A percentile compares a stretch with the other conserved stretches of the same genome.
Evolutionary conservation across 2,797 vertebrate genomes (phyloP).

Genomic region (Ibycter americanus): DNA sequence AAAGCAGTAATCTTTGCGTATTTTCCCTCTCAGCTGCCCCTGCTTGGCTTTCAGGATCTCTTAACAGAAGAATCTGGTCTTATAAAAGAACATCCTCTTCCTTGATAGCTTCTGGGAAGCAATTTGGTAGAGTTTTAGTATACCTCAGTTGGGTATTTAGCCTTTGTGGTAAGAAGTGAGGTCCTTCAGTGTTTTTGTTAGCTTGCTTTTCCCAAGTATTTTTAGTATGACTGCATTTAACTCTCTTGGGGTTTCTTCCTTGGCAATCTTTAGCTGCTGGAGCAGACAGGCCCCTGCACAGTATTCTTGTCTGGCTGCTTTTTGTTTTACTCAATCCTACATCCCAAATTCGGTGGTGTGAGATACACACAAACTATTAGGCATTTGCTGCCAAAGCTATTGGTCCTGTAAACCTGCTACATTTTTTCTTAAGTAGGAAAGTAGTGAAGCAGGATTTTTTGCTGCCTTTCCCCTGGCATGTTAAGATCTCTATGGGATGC

Average conservation of each 20-base stretch:
- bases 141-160: neutral
- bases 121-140: neutral
- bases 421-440: neutral
- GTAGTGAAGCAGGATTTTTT: neutral
- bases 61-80: neutral
- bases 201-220: conserved; percentile 18
- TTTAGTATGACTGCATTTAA: neutral
- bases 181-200: neutral
- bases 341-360: neutral
- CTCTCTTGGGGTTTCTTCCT: neutral
- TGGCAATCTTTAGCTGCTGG: neutral
- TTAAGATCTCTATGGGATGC: conserved; percentile 12
- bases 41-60: neutral
- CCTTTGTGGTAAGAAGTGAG: neutral
- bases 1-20: neutral
- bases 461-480: neutral
- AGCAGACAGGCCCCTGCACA: neutral
- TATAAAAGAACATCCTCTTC: neutral
- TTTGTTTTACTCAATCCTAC: neutral
- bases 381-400: neutral
- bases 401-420: neutral
- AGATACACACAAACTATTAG: neutral
- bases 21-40: neutral
- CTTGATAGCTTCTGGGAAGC: neutral
- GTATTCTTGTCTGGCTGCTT: neutral